Conservation (phyloP, 1,140 invertebrate genomes). For the Samia ricini region DNA sequence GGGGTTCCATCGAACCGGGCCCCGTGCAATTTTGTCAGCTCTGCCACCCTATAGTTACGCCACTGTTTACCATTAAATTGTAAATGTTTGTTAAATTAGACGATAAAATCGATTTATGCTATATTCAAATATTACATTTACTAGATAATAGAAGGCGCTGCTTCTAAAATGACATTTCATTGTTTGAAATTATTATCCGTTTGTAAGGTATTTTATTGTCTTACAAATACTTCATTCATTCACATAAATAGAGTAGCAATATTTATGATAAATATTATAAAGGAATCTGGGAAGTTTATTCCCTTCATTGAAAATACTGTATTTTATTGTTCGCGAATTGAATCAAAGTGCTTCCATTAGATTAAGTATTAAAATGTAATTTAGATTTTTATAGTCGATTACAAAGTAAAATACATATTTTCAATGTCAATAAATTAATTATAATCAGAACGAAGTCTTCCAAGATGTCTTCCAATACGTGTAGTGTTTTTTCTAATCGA, state of each 20-base stretch:
- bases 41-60: too few species aligned
- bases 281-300: too few species aligned
- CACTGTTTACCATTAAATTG: too few species aligned
- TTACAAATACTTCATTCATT: too few species aligned
- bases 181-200: not conserved
- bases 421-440: constrained; percentile 52
- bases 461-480: constrained; percentile 44
- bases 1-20: too few species aligned
- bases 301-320: too few species aligned
- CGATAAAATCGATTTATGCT: too few species aligned
- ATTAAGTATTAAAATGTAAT: constrained; percentile 6
- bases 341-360: constrained; percentile 29
- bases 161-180: constrained; percentile 14
- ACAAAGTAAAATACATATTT: constrained; percentile 45
- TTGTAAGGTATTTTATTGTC: too few species aligned
- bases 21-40: too few species aligned
- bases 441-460: constrained; percentile 33
- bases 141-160: constrained; percentile 23
- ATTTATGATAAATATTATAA: too few species aligned
- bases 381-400: not conserved
- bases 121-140: not conserved
- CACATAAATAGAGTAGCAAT: too few species aligned
- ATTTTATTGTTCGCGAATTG: not conserved
- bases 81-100: too few species aligned
- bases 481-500: constrained; percentile 3